Evolutionary conservation across 2,113 vertebrate genomes (phyloP), one percentile per base, ranked within the genome.

Genomic region (Cololabis saira): DNA sequence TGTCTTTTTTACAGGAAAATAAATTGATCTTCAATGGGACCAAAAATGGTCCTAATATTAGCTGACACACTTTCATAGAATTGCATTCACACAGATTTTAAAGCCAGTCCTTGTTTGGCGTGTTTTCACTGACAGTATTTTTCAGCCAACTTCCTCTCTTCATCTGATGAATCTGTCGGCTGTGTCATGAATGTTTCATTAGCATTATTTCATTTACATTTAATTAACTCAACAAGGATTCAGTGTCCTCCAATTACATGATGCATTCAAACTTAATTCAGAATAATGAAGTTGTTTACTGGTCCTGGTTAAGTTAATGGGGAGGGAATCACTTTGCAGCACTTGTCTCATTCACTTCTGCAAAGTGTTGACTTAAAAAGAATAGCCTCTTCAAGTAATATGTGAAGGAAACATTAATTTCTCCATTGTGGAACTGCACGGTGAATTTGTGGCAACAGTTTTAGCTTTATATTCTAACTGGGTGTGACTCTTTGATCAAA

Each of bases 201-300:
- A 24, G 60, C 50, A 65, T 55, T 56, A 52, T 63, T 71, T 74
- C 14, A 72, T 76, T 76, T 79, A 57, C 19, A 71, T 74, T 79
- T 76, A 43, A 79, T 70, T 56, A 73, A 69, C 41, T 42, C 48
- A 51, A 37, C 47, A 56, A 51, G 27, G 52, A 67, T 82, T 74
- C 10, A 43, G 21, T 67, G 49, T 75, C 63, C 65, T 74, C 55
- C 16, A 43, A 14, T 57, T 37, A 61, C 19, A 58, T 47, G 30
- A 49, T 45, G 53, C 40, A 64, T 67, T 67, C 17, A 67, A 17
- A 65, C 41, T 12, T 67, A 56, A 70, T 48, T 58, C 16, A 19
- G 58, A 64, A 47, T 16, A 65, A 64, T 48, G 4, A 53, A 65
- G 21, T 53, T 59, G 30, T 48, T 69, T 56, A 15, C 15, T 51